Evolutionary conservation across 1,140 invertebrate genomes (phyloP), one percentile per base, ranked within the genome.

Genomic region (Nymphalis io): DNA sequence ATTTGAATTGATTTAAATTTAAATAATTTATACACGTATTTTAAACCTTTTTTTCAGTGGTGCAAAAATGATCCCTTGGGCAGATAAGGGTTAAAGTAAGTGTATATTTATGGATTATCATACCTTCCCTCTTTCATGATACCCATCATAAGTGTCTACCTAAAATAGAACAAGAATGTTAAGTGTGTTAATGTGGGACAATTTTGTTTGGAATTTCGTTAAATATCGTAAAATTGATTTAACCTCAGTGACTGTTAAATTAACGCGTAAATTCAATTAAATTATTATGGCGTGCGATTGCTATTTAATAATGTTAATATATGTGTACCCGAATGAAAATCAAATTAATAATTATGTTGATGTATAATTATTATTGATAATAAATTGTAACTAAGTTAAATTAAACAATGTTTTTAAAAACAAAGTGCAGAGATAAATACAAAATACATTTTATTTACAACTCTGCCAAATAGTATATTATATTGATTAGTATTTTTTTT

Each of bases 101-200:
- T n/a, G 23, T 62, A 18, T 48, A 62, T 62, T 51, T 40, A 60
- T 27, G 57, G 18, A 66, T 58, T 27, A 53, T 80, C 87, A 84
- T 87, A 89, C 84, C 87, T 91, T 88, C 70, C 84, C 81, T 70
- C 79, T 88, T 66, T 88, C 85, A 85, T 82, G 79, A 81, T 76
- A 85, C 74, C 80, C 82, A 81, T 87, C 83, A 82, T 80, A 80
- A 82, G 38, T 77, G 67, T 89, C 84, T 79, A 88, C 86, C 84
- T 89, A 89, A 83, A 89, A 89, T 71, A 79, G 61, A 87, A 88
- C 73, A 78, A 81, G 80, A 80, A 75, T 70, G 62, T 74, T 77
- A 74, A 73, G 51, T 11, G 55, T 68, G 72, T 81, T 76, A 76
- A 64, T 79, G 33, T 64, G 18, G 60, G 44, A 67, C 48, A 42